phyloP scores from a whole-genome alignment of 2,797 vertebrate genomes.

The Heliangelus exortis region DNA sequence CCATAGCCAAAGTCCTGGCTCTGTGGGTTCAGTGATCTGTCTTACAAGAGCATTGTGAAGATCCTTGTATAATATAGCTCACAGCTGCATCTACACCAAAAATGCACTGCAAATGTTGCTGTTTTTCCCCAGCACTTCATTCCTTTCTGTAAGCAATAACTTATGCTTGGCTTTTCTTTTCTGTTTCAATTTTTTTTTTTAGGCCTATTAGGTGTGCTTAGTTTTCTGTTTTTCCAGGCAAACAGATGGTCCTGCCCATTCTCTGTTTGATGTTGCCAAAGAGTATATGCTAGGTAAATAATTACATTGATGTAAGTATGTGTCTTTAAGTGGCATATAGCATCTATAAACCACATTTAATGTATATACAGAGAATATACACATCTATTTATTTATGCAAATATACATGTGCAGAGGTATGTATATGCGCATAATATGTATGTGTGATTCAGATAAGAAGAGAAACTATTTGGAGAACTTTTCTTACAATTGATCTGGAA shows the following conservation, averaged over 20 bases:
- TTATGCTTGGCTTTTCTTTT: neutral
- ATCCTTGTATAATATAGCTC: neutral
- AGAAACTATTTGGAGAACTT: neutral
- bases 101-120: neutral
- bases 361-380: neutral
- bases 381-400: neutral
- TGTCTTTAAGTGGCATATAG: neutral
- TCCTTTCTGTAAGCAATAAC: neutral
- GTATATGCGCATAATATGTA: too few species aligned
- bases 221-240: neutral
- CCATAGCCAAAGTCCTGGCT: neutral
- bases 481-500: neutral
- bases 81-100: neutral
- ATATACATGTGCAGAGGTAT: too few species aligned
- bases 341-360: neutral
- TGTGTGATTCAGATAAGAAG: neutral
- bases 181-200: neutral
- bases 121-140: neutral
- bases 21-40: neutral
- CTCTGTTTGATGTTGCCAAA: neutral
- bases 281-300: neutral
- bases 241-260: neutral
- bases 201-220: neutral
- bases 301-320: neutral
- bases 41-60: neutral